phyloP scores from a whole-genome alignment of 2,797 vertebrate species.

The Nannoperca australis region DNA sequence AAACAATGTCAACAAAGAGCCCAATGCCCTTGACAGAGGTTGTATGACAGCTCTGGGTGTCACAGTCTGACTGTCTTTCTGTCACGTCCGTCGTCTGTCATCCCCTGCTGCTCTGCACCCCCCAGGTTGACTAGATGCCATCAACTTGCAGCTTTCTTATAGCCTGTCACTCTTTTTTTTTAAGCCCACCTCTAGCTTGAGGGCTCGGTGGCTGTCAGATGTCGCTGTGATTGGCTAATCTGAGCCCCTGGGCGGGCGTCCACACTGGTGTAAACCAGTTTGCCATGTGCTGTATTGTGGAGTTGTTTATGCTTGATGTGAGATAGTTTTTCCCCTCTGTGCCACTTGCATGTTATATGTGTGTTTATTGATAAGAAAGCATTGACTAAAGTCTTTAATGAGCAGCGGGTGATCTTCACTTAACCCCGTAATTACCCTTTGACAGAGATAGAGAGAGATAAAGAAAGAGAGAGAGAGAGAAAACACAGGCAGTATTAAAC shows the following conservation, averaged over 20 bases:
- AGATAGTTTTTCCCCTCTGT: neutral
- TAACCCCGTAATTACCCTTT: slow-evolving; percentile 50
- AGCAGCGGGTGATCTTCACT: slow-evolving; percentile 37
- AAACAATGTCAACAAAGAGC: slow-evolving; percentile 50
- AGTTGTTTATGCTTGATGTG: slow-evolving; percentile 19
- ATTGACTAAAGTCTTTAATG: slow-evolving; percentile 30
- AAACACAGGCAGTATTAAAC: slow-evolving; percentile 39
- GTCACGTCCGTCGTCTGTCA: slow-evolving; percentile 64
- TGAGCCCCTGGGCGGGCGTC: slow-evolving; percentile 42
- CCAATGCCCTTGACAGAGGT: slow-evolving; percentile 67
- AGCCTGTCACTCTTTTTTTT: slow-evolving; percentile 60
- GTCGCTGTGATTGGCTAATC: slow-evolving; percentile 70
- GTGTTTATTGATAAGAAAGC: slow-evolving; percentile 6
- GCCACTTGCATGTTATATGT: neutral
- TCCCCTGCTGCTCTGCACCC: slow-evolving; percentile 25
- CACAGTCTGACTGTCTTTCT: slow-evolving; percentile 38
- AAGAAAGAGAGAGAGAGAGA: slow-evolving; percentile 13
- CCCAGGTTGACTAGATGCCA: slow-evolving; percentile 57
- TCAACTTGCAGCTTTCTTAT: slow-evolving; percentile 61
- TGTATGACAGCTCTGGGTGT: slow-evolving; percentile 65
- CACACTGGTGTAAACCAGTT: slow-evolving; percentile 31
- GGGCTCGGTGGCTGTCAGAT: slow-evolving; percentile 57
- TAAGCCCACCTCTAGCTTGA: slow-evolving; percentile 54
- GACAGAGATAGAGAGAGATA: slow-evolving; percentile 38
- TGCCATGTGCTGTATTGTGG: neutral